phyloP scores from a whole-genome alignment of 2,888 invertebrate genomes.

The Congeria kusceri region DNA sequence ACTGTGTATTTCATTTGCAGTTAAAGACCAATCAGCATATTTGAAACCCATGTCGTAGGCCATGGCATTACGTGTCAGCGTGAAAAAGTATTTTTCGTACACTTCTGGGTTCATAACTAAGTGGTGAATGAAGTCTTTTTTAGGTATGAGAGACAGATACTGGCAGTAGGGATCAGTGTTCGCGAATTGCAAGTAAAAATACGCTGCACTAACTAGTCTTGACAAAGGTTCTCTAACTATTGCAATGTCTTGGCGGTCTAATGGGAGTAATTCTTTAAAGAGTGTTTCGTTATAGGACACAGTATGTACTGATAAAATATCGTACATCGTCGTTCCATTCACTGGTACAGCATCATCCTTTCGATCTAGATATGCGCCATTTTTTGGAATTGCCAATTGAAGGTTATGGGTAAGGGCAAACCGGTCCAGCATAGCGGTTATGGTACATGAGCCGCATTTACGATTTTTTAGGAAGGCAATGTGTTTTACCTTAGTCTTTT shows the following conservation, averaged over 20 bases:
- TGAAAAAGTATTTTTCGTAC: not conserved
- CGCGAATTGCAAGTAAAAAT: not conserved
- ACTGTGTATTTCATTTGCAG: not conserved
- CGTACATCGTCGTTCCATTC: not conserved
- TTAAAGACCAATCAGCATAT: not conserved
- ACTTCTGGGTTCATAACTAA: not conserved
- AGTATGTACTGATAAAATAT: slow-evolving; percentile 4
- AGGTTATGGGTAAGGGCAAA: not conserved
- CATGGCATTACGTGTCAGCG: not conserved
- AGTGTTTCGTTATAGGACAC: not conserved
- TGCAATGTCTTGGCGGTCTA: not conserved
- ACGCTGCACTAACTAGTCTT: not conserved
- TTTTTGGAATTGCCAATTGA: not conserved
- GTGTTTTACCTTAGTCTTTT: no score
- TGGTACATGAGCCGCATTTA: not conserved
- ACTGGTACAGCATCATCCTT: not conserved
- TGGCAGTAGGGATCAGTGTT: not conserved
- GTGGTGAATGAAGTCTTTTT: slow-evolving; percentile 5
- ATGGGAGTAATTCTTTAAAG: not conserved
- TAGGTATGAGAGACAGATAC: not conserved
- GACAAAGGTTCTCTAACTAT: not conserved
- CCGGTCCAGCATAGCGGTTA: not conserved
- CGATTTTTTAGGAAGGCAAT: slow-evolving; percentile 3
- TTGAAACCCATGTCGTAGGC: not conserved
- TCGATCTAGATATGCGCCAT: not conserved